Evolutionary conservation across 2,888 invertebrate genomes (phyloP).

Genomic region (Dolichomitus sp.): DNA sequence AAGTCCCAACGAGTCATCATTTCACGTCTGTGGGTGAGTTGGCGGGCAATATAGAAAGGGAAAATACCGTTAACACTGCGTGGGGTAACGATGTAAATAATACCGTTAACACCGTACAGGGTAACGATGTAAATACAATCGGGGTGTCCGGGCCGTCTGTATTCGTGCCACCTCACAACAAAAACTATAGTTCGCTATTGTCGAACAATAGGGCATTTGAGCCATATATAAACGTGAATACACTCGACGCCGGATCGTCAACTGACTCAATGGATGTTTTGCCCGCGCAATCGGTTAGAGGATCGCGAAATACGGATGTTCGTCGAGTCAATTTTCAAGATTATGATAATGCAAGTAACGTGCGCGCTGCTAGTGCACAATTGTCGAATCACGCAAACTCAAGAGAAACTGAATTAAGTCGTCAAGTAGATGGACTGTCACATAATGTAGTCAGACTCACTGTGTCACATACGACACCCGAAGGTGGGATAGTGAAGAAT

Average conservation of each 20-base stretch:
- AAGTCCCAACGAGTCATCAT: not conserved
- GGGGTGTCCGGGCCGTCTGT: not conserved
- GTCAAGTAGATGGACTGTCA: too few relatives aligned
- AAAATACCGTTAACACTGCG: not conserved
- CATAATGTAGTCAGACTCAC: not conserved
- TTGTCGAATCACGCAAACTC: too few relatives aligned
- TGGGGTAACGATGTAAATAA: not conserved
- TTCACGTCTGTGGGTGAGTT: too few relatives aligned
- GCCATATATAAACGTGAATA: too few relatives aligned
- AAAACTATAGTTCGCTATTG: not conserved
- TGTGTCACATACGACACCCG: not conserved
- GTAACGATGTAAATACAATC: not conserved
- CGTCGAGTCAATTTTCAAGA: conserved; percentile 10
- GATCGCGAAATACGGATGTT: not conserved
- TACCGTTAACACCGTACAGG: not conserved
- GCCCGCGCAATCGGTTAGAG: not conserved
- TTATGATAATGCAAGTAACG: not conserved
- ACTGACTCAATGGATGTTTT: not conserved
- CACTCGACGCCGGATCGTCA: not conserved
- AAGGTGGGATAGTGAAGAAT: not conserved
- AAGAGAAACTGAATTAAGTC: too few relatives aligned
- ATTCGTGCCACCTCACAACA: not conserved
- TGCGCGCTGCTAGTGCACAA: too few relatives aligned
- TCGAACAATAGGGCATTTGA: conserved; percentile 9
- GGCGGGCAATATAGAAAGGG: not conserved